These are phyloP conservation scores for Dione juno DNA, from an alignment of 2,888 invertebrate genomes.

Conservation along the genomic window DNA sequence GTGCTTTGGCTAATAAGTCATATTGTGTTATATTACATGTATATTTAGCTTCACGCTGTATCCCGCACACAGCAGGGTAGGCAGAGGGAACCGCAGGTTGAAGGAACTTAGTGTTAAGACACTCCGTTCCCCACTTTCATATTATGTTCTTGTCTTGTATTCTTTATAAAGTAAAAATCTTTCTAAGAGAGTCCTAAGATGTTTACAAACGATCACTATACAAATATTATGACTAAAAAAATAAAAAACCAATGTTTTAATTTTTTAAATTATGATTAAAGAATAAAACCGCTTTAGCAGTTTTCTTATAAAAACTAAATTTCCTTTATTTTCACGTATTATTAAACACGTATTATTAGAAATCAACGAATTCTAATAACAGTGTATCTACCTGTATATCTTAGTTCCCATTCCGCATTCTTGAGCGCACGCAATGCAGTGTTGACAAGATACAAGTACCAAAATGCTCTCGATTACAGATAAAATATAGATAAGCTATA, in stretches of 20 bases:
- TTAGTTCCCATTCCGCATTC: constrained; percentile 14
- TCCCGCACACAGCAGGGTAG: no score
- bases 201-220: no score
- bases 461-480: not conserved
- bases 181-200: no score
- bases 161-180: no score
- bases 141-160: no score
- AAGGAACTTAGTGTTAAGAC: no score
- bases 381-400: not conserved
- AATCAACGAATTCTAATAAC: not conserved
- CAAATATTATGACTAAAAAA: no score
- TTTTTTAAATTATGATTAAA: no score
- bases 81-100: no score
- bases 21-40: not conserved
- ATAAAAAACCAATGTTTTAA: no score
- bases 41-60: not conserved
- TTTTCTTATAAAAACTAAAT: not conserved
- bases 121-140: no score
- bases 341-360: not conserved
- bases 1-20: no score
- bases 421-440: constrained; percentile 9
- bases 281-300: not conserved
- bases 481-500: not conserved
- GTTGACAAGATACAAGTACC: not conserved
- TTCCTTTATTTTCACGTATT: constrained; percentile 8